Evolutionary conservation across 2,888 invertebrate genomes (phyloP).

Genomic region (Hypselothyrea guttata): DNA sequence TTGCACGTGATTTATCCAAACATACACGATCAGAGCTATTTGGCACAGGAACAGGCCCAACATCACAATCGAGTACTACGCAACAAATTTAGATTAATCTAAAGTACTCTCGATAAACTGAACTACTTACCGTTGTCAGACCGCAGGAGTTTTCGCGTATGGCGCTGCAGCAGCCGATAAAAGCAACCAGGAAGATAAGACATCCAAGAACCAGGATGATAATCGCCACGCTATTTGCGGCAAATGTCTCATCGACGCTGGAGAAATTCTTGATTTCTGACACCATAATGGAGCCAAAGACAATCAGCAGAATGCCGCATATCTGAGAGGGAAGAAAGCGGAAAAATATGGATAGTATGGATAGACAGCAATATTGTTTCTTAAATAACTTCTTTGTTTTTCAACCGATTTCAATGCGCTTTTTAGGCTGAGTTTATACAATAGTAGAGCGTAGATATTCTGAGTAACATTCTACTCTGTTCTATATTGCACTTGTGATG

Average conservation of each 20-base stretch:
- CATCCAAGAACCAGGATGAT: slow-evolving; percentile 87
- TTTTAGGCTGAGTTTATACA: no score
- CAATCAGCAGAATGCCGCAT: slow-evolving; percentile 87
- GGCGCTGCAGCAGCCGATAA: slow-evolving; percentile 95
- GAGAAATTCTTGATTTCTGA: slow-evolving; percentile 84
- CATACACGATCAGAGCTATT: slow-evolving; percentile 87
- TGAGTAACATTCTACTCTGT: no score
- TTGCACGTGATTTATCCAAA: slow-evolving; percentile 86
- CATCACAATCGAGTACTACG: slow-evolving; percentile 89
- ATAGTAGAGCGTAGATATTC: no score
- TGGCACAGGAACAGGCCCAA: slow-evolving; percentile 88
- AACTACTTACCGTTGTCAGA: slow-evolving; percentile 87
- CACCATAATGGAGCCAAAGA: slow-evolving; percentile 86
- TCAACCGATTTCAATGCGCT: no score
- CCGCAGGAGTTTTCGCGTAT: slow-evolving; percentile 93
- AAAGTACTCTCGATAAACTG: not conserved
- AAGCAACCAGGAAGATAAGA: slow-evolving; percentile 90
- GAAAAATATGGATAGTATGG: not conserved
- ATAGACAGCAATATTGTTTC: not conserved
- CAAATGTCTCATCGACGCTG: slow-evolving; percentile 81
- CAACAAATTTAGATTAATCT: slow-evolving; percentile 1
- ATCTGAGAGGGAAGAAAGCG: slow-evolving; percentile 83
- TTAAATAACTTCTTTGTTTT: no score
- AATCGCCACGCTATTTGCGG: slow-evolving; percentile 85
- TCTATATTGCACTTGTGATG: no score